Percentiles rank a stretch among this genome's conserved stretches.
Conservation (phyloP, 2,797 vertebrate genomes). For the Mus minutoides region DNA sequence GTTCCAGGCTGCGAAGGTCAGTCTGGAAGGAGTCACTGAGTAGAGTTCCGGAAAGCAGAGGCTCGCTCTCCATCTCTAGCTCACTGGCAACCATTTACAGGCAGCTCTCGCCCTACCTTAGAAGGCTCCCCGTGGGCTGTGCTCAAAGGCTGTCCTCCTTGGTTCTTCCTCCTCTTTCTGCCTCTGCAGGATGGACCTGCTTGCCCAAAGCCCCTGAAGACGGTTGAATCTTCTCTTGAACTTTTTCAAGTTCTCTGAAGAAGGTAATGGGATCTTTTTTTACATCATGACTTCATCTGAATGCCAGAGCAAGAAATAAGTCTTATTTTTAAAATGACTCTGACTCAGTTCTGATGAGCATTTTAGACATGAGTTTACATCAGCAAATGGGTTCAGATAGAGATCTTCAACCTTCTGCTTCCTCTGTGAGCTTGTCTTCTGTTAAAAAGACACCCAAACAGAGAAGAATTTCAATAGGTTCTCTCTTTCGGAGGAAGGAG, state of each 20-base stretch:
- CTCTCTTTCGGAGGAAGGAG: constrained; percentile 92
- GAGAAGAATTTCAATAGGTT: constrained; percentile 95
- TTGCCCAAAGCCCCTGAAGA: too few relatives aligned
- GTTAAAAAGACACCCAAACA: constrained; percentile 98
- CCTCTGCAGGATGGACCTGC: too few relatives aligned
- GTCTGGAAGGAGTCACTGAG: too few relatives aligned
- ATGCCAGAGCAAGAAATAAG: constrained; percentile 72
- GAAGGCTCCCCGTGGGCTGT: too few relatives aligned
- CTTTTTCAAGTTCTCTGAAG: constrained; percentile 76
- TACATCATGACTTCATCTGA: constrained; percentile 81
- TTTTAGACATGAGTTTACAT: constrained; percentile 95
- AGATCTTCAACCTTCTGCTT: constrained; percentile 96
- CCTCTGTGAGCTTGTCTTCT: constrained; percentile 96
- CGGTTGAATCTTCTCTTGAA: constrained; percentile 56
- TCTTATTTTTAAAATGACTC: constrained; percentile 82
- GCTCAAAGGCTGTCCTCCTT: too few relatives aligned
- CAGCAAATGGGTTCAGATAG: constrained; percentile 96
- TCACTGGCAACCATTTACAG: too few relatives aligned
- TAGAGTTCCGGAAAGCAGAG: too few relatives aligned
- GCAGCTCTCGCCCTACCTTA: too few relatives aligned
- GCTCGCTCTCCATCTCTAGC: too few relatives aligned
- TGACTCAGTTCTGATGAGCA: constrained; percentile 83
- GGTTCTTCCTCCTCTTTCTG: too few relatives aligned
- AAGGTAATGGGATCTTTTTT: constrained; percentile 32
- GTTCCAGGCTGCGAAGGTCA: too few relatives aligned